Evolutionary conservation across 2,113 vertebrate species (phyloP).

Genomic region (Oxygymnocypris stewartii): DNA sequence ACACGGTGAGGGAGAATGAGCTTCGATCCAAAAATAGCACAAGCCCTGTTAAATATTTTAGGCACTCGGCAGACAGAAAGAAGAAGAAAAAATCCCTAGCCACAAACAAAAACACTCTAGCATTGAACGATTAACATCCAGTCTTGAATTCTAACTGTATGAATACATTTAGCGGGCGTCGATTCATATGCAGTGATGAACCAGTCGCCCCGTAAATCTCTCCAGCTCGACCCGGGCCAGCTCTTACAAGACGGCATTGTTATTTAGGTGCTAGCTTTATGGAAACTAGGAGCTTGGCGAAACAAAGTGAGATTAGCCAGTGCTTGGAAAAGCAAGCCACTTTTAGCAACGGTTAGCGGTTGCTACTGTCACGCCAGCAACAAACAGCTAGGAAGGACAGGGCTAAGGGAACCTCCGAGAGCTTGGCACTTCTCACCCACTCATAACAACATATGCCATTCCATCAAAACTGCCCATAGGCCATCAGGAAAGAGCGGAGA

Average conservation of each 20-base stretch:
- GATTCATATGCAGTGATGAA: background rate
- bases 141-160: conserved; percentile 28
- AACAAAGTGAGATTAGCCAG: conserved; percentile 39
- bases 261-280: conserved; percentile 24
- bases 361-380: conserved; percentile 30
- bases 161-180: conserved; percentile 12
- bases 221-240: background rate
- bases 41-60: conserved; percentile 74
- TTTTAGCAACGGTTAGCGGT: conserved; percentile 36
- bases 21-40: conserved; percentile 67
- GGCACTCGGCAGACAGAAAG: conserved; percentile 60
- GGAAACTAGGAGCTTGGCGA: background rate
- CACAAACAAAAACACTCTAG: conserved; percentile 52
- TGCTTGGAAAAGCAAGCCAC: conserved; percentile 36
- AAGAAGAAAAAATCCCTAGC: conserved; percentile 24
- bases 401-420: background rate
- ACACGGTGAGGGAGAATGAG: conserved; percentile 26
- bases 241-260: background rate
- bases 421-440: background rate
- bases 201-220: background rate
- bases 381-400: conserved; percentile 4
- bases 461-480: conserved; percentile 2
- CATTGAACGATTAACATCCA: conserved; percentile 26
- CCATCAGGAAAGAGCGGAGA: background rate
- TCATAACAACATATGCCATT: conserved; percentile 18